phyloP scores from a whole-genome alignment of 2,888 invertebrate species.

The Cremastinae sp. region DNA sequence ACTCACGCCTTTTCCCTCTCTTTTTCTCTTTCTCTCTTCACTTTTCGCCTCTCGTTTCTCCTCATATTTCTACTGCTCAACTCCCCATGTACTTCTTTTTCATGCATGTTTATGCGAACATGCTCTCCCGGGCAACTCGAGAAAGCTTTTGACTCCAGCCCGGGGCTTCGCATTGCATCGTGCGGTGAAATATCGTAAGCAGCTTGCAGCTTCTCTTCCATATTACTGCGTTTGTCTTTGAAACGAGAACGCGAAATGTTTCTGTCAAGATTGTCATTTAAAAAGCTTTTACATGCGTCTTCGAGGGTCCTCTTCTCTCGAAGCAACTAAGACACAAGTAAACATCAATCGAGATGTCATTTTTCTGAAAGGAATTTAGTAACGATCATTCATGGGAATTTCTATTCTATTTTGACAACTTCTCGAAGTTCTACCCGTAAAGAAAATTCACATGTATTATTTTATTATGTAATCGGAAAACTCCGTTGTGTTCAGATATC shows the following conservation, averaged over 20 bases:
- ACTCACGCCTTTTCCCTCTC: conserved; percentile 11
- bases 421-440: background rate
- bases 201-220: background rate
- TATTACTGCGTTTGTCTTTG: background rate
- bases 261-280: background rate
- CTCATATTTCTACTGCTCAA: conserved; percentile 8
- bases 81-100: background rate
- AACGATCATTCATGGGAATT: too few species aligned
- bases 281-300: background rate
- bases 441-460: background rate
- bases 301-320: too few species aligned
- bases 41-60: conserved; percentile 9
- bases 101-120: conserved; percentile 1
- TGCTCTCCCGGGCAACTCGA: conserved; percentile 4
- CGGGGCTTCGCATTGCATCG: background rate
- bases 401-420: too few species aligned
- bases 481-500: too few species aligned
- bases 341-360: background rate
- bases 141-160: conserved; percentile 13
- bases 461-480: too few species aligned
- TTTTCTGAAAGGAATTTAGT: background rate
- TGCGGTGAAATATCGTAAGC: conserved; percentile 9
- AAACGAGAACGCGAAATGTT: background rate
- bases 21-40: conserved; percentile 7
- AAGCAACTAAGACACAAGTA: too few species aligned